Evolutionary conservation across 2,113 vertebrate species (phyloP), one percentile per base, ranked within the genome.

Genomic region (Peromyscus polionotus): DNA sequence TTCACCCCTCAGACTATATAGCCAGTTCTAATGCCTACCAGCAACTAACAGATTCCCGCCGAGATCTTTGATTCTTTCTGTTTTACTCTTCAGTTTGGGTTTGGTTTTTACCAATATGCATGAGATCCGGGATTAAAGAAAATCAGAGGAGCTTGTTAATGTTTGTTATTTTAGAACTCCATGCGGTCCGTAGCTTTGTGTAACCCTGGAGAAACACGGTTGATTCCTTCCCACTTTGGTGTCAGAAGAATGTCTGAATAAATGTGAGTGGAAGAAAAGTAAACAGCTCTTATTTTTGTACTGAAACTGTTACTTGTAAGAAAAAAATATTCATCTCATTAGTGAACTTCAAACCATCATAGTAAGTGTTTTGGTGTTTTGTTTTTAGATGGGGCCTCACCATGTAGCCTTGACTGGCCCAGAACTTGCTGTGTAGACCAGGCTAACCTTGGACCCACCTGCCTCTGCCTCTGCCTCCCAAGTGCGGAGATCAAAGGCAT

Each of bases 281-380:
- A 93, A 75, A 87, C 7, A 5, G 65, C 42, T 87, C 28, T 24
- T 33, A 63, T 24, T 95, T 65, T 94, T 76, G 45, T 70, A 33
- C 8, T 12, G 14, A 95, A 90, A 80, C 51, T 72, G n/a, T 42
- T 72, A 31, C n/a, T 72, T 31, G 2, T 89, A 85, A 68, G 85
- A 89, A 88, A 75, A 42, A 75, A 84, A 95, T 22, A 83, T 65
- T 77, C 24, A 86, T 91, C 91, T 75, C 42, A 83, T 91, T 75
- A 48, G 11, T 80, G 13, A 51, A 67, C 76, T 94, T 77, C 65
- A 91, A 95, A 95, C 90, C 57, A 26, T 70, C 8, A 57, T 48
- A 88, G 72, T 57, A n/a, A 31, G 17, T 31, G 28, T 63, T 85
- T 65, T 45, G 14, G 39, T 65, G 39, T 31, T 85, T 85, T 63